These are phyloP conservation scores for Actinia equina DNA, from an alignment of 64 coral and sea anemone species.

Conservation along the genomic window DNA sequence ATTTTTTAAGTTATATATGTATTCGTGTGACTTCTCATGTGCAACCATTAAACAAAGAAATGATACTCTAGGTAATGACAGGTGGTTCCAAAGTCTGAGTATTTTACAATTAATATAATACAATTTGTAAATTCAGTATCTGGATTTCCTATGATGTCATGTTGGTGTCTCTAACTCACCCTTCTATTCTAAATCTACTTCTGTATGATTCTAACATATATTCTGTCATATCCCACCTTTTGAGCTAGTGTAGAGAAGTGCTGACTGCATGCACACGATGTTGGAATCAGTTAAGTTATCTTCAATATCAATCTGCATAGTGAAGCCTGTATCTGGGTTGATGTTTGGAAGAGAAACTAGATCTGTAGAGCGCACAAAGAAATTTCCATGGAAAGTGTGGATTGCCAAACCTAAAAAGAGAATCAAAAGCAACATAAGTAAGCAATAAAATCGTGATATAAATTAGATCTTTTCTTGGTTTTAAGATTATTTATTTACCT, in stretches of 20 bases:
- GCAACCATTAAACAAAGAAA: too few species aligned
- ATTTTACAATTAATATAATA: too few species aligned
- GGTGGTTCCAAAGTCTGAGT: too few species aligned
- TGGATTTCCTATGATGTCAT: too few species aligned
- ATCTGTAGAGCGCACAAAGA: slow-evolving; percentile 98
- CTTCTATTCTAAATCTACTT: too few species aligned
- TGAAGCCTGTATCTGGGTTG: slow-evolving; percentile 86
- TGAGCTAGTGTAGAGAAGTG: slow-evolving; percentile 92
- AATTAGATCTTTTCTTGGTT: background rate
- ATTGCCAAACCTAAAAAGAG: slow-evolving; percentile 74
- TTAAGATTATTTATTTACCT: slow-evolving; percentile 36
- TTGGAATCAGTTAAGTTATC: slow-evolving; percentile 77
- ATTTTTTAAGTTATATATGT: too few species aligned
- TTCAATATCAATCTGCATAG: slow-evolving; percentile 98
- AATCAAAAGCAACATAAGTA: background rate
- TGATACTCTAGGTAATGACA: too few species aligned
- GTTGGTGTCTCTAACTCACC: too few species aligned
- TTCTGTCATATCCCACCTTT: slow-evolving; percentile 52
- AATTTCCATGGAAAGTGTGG: slow-evolving; percentile 98
- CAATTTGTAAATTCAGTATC: too few species aligned
- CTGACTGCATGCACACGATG: slow-evolving; percentile 88
- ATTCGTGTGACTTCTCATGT: too few species aligned
- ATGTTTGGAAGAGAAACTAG: slow-evolving; percentile 96
- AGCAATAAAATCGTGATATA: background rate
- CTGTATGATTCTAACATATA: too few species aligned